Evolutionary conservation across 2,888 invertebrate genomes (phyloP).

Genomic region (Perithous albicinctus): DNA sequence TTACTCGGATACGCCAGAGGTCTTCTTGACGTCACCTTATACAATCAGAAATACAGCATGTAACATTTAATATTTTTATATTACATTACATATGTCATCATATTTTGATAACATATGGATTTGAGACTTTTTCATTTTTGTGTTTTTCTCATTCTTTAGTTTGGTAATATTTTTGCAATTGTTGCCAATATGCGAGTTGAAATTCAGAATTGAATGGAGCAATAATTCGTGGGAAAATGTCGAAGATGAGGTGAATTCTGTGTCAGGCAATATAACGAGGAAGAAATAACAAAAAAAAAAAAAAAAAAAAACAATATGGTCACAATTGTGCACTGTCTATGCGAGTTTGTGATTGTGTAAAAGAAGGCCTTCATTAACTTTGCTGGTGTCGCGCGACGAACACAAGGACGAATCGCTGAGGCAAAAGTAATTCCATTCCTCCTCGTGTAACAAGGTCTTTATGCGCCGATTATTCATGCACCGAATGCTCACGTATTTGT

Average conservation of each 20-base stretch:
- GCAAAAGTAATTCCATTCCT: slow-evolving; percentile 55
- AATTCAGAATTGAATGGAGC: not conserved
- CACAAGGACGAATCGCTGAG: slow-evolving; percentile 67
- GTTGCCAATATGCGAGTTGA: not conserved
- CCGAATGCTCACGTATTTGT: slow-evolving; percentile 39
- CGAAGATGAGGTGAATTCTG: not conserved
- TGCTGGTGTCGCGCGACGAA: slow-evolving; percentile 56
- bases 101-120: not conserved
- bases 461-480: slow-evolving; percentile 69
- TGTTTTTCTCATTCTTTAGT: not conserved
- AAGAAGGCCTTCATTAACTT: slow-evolving; percentile 41
- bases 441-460: slow-evolving; percentile 70
- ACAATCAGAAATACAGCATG: no score
- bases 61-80: no score
- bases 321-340: slow-evolving; percentile 34
- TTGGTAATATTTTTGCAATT: not conserved
- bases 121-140: not conserved
- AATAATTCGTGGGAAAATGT: slow-evolving; percentile 34
- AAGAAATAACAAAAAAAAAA: not conserved
- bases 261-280: slow-evolving; percentile 8
- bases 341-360: slow-evolving; percentile 45
- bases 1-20: no score
- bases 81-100: no score
- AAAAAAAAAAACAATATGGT: slow-evolving; percentile 33
- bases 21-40: no score